Percentiles rank a stretch among this genome's conserved stretches.
Conservation (phyloP, 2,113 vertebrate genomes). For the Alexandromys fortis region DNA sequence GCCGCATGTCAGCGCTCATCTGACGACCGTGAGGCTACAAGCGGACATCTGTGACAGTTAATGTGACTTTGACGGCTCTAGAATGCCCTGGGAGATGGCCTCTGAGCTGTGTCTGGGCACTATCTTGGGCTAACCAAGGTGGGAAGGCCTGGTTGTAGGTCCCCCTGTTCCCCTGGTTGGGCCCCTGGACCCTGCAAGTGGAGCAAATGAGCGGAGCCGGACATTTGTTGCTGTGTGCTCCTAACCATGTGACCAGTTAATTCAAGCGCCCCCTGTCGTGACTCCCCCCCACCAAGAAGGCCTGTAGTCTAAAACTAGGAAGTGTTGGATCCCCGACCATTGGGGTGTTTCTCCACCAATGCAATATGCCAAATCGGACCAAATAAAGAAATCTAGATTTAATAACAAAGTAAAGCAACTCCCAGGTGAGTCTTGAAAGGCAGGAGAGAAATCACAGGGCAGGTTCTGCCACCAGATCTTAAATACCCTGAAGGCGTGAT, state of each 20-base stretch:
- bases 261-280: fast-evolving
- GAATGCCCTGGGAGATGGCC: neutral
- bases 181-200: neutral
- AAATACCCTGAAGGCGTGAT: no score
- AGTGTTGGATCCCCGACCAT: no score
- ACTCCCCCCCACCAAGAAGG: neutral
- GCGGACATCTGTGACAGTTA: neutral
- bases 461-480: no score
- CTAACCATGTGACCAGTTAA: neutral
- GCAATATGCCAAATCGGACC: no score
- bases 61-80: neutral
- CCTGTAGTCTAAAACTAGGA: no score
- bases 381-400: no score
- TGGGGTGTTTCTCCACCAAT: no score
- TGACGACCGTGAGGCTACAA: neutral
- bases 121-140: no score
- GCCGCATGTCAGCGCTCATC: neutral
- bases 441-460: no score
- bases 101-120: neutral
- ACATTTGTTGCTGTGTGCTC: neutral
- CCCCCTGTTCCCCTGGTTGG: neutral
- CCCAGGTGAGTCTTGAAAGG: no score
- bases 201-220: neutral
- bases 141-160: neutral
- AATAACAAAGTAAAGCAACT: no score